Conservation (phyloP, 1,140 invertebrate species). For the Gonioctena quinquepunctata region DNA sequence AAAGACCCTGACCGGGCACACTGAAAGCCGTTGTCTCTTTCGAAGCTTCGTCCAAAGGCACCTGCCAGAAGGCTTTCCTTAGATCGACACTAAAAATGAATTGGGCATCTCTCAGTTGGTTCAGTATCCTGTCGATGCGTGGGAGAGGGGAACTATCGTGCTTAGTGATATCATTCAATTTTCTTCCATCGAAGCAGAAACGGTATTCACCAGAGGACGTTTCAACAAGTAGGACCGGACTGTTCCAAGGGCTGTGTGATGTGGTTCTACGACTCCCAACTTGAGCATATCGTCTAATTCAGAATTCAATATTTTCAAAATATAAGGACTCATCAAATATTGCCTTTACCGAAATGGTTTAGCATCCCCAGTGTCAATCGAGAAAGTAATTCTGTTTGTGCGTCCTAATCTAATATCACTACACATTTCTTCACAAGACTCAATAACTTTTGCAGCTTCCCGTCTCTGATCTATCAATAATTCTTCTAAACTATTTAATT, state of each 20-base stretch:
- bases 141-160: conserved; percentile 36
- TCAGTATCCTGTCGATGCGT: conserved; percentile 44
- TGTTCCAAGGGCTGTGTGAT: conserved; percentile 25
- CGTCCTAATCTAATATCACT: conserved; percentile 2
- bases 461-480: not conserved
- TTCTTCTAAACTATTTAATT: not conserved
- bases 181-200: conserved; percentile 51
- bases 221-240: conserved; percentile 28
- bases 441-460: not conserved
- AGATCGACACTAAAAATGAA: conserved; percentile 50
- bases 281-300: conserved; percentile 31
- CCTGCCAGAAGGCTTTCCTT: conserved; percentile 51
- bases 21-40: conserved; percentile 53
- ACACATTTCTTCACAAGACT: not conserved
- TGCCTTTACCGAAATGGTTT: conserved; percentile 19
- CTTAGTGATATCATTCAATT: conserved; percentile 50
- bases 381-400: conserved; percentile 18
- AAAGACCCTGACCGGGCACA: conserved; percentile 46
- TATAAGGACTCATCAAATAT: conserved; percentile 27
- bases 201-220: conserved; percentile 32
- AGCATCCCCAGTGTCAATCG: conserved; percentile 29
- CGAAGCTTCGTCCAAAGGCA: conserved; percentile 36
- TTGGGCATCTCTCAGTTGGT: conserved; percentile 38
- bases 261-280: conserved; percentile 25
- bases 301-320: conserved; percentile 24